Base-by-base conservation (phyloP, 2,113 vertebrate species). In the Zosterops lateralis region DNA sequence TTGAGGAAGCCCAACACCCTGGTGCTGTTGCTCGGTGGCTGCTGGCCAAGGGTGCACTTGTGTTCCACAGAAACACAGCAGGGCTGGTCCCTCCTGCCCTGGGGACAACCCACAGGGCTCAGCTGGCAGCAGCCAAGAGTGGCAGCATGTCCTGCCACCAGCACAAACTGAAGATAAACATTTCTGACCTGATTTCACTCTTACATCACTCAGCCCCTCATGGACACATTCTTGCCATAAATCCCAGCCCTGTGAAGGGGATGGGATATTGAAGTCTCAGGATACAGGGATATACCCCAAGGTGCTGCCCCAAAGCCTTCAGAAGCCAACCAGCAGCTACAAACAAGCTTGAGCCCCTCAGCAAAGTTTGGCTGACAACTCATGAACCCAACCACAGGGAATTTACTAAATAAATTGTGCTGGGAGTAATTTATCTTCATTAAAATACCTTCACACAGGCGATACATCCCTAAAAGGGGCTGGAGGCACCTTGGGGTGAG, bases 1-100 rank as follows among this genome's bases (percentile, higher is more conserved):
- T 48, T 14, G 8, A 92, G 94, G 96, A 96, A 97, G 89, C 88
- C 12, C 1, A 87, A 86, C 94, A 85, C 91, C 92, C 89, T 87
- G 4, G 0, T 3, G 8, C 58, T 6, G 31, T 1, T 75, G 75
- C 73, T 78, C 0, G 0, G 36, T 84, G 91, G 91, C 86, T 61
- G 86, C 87, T 7, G 13, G 89, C 94, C 93, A 92, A 58, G 71
- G 68, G 45, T 79, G 72, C 44, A 1, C 73, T 81, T 4, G 29
- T 47, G 45, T 56, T 28, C 44, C 12, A 0, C 87, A 75, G 65
- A 87, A 80, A 50, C 67, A 16, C 29, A 0, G 44, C 7, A 0
- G 34, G 42, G 70, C 57, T 7, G 4, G 9, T 17, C 1, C 3
- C 68, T 76, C 32, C 64, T 0, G 16, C 47, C 1, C 56, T 0